Evolutionary conservation across 2,113 vertebrate species (phyloP), one percentile per base, ranked within the genome.

Genomic region (Pachyramphus minor): DNA sequence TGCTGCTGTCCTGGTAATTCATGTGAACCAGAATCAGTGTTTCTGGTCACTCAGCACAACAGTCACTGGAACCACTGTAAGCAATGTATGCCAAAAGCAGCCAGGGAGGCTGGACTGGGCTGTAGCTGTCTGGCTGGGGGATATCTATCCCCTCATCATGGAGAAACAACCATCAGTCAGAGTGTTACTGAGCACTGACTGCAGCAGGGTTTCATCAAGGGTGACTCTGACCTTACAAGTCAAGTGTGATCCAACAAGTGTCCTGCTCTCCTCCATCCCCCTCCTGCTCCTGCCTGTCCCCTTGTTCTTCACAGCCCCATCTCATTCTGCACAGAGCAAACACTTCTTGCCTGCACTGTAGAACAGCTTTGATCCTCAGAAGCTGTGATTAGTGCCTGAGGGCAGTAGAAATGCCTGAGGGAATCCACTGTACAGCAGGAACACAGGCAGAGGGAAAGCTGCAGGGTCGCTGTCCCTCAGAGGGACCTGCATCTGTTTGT

Each of bases 261-360:
- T 24, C 56, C 39, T 30, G 45, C 86, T 74, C 84, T 59, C 39
- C 50, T 87, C 35, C 52, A 63, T 5, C 28, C 68, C 37, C 15
- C 59, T 50, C 33, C 68, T 45, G 53, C 71, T 79, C 71, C 63
- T 0, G 0, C 37, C 14, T 35, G 16, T 16, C 39, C 55, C 55
- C 78, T 37, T 2, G 17, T 35, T 71, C 52, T 17, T 33, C 58
- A 11, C 8, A 25, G 53, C 19, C 53, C 58, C 1, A 3, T 53
- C 45, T 49, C 0, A 0, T 24, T 87, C 76, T 45, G n/a, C 0
- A 0, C 58, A 69, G 53, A 69, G 30, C 21, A 52, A 81, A 56
- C 2, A 0, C 83, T 35, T 58, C 84, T 58, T 2, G 0, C 5
- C 55, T 24, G 55, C 59, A 8, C 56, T 8, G 67, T 44, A 31